Evolutionary conservation across 1,140 invertebrate species (phyloP), one percentile per base, ranked within the genome.

Genomic region (Papilio xuthus): DNA sequence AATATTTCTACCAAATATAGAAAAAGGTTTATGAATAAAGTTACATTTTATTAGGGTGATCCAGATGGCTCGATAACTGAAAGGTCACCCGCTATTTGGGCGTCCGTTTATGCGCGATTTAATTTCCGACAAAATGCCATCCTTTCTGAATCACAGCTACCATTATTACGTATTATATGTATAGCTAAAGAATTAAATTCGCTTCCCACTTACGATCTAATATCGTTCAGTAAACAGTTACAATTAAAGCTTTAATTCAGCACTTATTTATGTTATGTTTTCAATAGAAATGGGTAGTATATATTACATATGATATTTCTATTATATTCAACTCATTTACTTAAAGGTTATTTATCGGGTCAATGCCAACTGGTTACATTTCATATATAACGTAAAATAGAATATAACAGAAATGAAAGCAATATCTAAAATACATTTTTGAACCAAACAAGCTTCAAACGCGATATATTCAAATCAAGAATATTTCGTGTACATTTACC

Each of bases 351-450:
- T 47, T 1, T 50, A 50, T 50, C 47, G 18, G 15, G 18, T 50
- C 4, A 50, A 32, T 32, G 32, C 18, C 47, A 50, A 15, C 18
- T 18, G 18, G 18, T 50, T 18, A 50, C 47, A 15, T 6, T 10
- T 47, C 15, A 13, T 10, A n/a, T 53, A 53, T n/a, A 15, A 23
- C 20, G 13, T 28, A 8, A 26, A 26, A 60, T 60, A 60, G 3
- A 63, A 15, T 12, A 26, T 28, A 63, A 67, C 26, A 15, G 12
- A 28, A 28, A 67, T 60, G 56, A 67, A 67, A 67, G 60, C 60
- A 63, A 63, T 63, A 67, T 28, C 12, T 67, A 67, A 28, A 67
- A 67, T 67, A 23, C 60, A 60, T 67, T 67, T 67, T 32, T 67
- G 13, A 67, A 67, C 15, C 13, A 67, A 67, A 28, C 18, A 67